Evolutionary conservation across 2,797 vertebrate species (phyloP).

Genomic region (Orestias chungarensis): DNA sequence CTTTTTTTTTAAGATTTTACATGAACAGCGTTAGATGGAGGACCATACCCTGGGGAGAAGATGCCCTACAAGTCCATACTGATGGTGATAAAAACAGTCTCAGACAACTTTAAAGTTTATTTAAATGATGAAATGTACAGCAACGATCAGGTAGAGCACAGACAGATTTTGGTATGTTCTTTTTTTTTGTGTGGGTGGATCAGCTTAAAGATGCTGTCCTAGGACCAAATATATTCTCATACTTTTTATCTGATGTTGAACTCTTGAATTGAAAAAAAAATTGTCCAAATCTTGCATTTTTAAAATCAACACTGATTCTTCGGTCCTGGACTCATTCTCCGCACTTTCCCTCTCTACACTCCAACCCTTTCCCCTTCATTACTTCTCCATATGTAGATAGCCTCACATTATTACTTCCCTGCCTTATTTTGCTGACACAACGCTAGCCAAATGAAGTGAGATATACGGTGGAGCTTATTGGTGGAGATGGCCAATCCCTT

Average conservation of each 20-base stretch:
- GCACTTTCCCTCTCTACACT: constrained; percentile 24
- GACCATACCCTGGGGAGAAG: constrained; percentile 23
- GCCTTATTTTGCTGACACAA: constrained; percentile 79
- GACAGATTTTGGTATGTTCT: constrained; percentile 13
- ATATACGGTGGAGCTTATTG: constrained; percentile 77
- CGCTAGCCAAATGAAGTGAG: constrained; percentile 81
- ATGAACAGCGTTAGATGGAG: constrained; percentile 1
- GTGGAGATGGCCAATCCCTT: constrained; percentile 77
- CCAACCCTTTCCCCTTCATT: constrained; percentile 71
- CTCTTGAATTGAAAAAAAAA: constrained; percentile 25
- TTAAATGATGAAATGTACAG: constrained; percentile 57
- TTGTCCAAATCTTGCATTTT: constrained; percentile 40
- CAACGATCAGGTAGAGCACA: constrained; percentile 34
- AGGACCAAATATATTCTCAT: constrained; percentile 1
- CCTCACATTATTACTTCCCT: constrained; percentile 73
- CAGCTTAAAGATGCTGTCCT: constrained; percentile 12
- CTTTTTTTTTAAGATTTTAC: constrained; percentile 8
- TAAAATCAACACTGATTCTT: constrained; percentile 52
- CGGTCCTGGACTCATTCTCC: constrained; percentile 26
- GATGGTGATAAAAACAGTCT: constrained; percentile 38
- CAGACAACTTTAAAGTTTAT: constrained; percentile 34
- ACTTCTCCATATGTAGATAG: constrained; percentile 80
- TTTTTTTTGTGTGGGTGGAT: too few species aligned
- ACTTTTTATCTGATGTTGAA: constrained; percentile 30
- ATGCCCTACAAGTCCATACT: constrained; percentile 28